Base-by-base conservation (phyloP, 2,113 vertebrate species). In the Caranx melampygus region DNA sequence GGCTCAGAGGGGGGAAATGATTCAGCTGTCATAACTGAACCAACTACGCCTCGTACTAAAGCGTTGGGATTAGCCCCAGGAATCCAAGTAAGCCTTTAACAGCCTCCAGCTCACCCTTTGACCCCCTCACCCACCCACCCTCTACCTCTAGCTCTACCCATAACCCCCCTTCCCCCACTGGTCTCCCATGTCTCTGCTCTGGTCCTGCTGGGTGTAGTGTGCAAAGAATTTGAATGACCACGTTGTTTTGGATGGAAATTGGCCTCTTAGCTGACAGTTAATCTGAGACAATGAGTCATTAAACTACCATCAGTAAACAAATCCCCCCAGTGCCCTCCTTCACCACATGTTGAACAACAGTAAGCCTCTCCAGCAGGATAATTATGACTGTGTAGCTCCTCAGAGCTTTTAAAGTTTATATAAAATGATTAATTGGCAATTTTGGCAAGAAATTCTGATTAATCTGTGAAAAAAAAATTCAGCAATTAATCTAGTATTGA, bases 61-160 rank as follows among this genome's bases (percentile, higher is more conserved):
- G 75, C 33, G 1, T 42, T 40, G 64, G 75, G 93, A 92, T 95
- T 93, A 94, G 75, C 84, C 73, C 59, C 60, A 92, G 91, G 91
- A 94, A 94, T 94, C 89, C 81, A 52, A 72, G 33, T 94, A 94
- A 94, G 88, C 90, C 86, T 61, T 59, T 75, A 86, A 85, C 78
- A 72, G 64, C 82, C 78, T 66, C 79, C 57, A 44, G 64, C 79
- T 49, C 33, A 66, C 69, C 79, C 55, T 54, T 78, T 54, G 66
- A 64, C 57, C 59, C 64, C 21, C 15, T 42, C 2, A 1, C 34
- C 9, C 65, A 54, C 21, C 40, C 10, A 34, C 6, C 44, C 26
- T 13, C 0, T 26, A 26, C 26, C 26, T 26, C 26, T 26, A 26
- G 26, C 26, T 8, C 40, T 1, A 20, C n/a, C 52, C 26, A 26